Base-by-base conservation (phyloP, 2,113 vertebrate species). In the Ophiodon elongatus region DNA sequence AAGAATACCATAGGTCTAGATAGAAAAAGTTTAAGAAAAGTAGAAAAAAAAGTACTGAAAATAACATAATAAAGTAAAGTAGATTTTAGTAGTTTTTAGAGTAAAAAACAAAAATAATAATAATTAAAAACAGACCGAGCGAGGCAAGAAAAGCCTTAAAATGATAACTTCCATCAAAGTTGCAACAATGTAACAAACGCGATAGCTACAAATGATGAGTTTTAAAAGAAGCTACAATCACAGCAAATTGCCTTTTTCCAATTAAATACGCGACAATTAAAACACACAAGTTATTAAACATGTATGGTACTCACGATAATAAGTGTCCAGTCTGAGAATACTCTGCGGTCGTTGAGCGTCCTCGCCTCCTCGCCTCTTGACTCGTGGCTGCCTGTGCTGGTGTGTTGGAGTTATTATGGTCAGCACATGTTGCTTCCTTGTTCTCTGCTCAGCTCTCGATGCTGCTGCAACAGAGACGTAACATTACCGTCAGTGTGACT, bases 401-500 rank as follows among this genome's bases (percentile, higher is more conserved):
- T 76, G 79, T 72, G 70, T 82, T 76, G 60, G 54, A 78, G 25
- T 90, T 92, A 85, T 89, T 89, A 56, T 79, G 79, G 39, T 85
- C 50, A 47, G 86, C 89, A 85, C 93, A 93, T 91, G 93, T 90
- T 92, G 88, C 92, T 95, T 96, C 94, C 94, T 91, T 83, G 89
- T 94, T 93, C 91, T 89, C 66, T 23, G 35, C 43, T 37, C 76
- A 10, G 4, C 9, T 77, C 41, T 64, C 39, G 78, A 4, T 14
- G 37, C 65, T 81, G 76, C 82, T 71, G 89, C 79, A 81, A 88
- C 72, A 23, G 21, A 57, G 66, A 86, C 85, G 89, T 81, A 88
- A 86, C 83, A 45, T 95, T 94, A 89, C 93, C 90, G 90, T 93
- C 86, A 93, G 75, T 4, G 86, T 96, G 95, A 96, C 91, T 95